Evolutionary conservation across 1,140 invertebrate species (phyloP).

Genomic region (Coptotermes formosanus): DNA sequence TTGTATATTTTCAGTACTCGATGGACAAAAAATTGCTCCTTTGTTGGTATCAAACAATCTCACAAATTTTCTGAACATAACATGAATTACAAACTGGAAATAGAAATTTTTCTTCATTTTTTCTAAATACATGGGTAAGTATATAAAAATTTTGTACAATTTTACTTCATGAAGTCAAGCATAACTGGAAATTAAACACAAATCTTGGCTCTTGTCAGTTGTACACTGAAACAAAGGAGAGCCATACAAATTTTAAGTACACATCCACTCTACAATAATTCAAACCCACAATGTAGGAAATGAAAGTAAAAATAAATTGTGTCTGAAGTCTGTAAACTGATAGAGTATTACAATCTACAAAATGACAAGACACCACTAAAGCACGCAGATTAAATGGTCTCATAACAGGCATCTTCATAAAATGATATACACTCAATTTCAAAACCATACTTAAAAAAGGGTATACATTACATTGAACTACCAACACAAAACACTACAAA

Average conservation of each 20-base stretch:
- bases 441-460: background rate
- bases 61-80: background rate
- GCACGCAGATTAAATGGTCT: background rate
- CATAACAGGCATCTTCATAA: background rate
- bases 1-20: too few species aligned
- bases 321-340: background rate
- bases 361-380: background rate
- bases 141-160: background rate
- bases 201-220: background rate
- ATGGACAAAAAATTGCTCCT: too few species aligned
- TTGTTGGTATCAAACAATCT: too few species aligned
- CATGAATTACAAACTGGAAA: background rate
- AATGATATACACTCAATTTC: background rate
- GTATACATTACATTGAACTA: background rate
- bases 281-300: background rate
- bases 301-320: background rate
- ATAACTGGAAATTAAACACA: background rate
- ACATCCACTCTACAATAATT: background rate
- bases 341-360: slow-evolving; percentile 4
- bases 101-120: background rate
- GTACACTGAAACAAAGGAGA: background rate
- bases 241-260: slow-evolving; percentile 10
- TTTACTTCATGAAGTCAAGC: background rate
- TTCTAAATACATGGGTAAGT: background rate
- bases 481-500: background rate